Base-by-base conservation (phyloP, 2,797 vertebrate genomes). In the Micrastur ruficollis region DNA sequence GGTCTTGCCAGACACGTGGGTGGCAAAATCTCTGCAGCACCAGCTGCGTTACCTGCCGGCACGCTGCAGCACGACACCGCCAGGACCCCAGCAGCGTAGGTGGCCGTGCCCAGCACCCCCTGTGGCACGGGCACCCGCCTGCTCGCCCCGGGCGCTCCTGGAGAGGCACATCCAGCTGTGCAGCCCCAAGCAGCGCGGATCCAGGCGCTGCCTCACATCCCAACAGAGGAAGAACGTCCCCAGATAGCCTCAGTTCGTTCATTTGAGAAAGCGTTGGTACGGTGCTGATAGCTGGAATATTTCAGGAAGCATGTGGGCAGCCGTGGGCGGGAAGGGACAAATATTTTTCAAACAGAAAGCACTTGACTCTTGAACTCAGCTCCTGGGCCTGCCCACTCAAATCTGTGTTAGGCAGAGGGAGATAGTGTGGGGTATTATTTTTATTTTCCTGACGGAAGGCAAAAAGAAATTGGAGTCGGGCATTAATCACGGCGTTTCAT, bases 301-400 rank as follows among this genome's bases (percentile, higher is more conserved):
- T 91, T 95, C 71, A 84, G 92, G 92, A 53, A 76, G 83, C 53
- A 0, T 1, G 76, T 91, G 80, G 94, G 86, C 86, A 70, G 89
- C 42, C 2, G 73, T 92, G 90, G 94, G 90, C 65, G 94, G 86
- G 74, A 20, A 95, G 80, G 93, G 83, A 96, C 93, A 97, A 96
- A 96, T 95, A 95, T 96, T 97, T 97, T 92, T 96, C 88, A 85
- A 96, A 95, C 97, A 95, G 88, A 94, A 94, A 14, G 31, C 80
- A 52, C 83, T 79, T 72, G 93, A 88, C 89, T 89, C 86, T 46
- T 86, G 93, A 93, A 91, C 88, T 62, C 81, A 19, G 94, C 89
- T 95, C 58, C 75, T 74, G 71, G 70, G 89, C 80, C 75, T 91
- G 61, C 86, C 91, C 94, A 91, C 91, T 88, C 81, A 52, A 72